Evolutionary conservation across 1,140 invertebrate genomes (phyloP).

Genomic region (Lysiphlebus fabarum): DNA sequence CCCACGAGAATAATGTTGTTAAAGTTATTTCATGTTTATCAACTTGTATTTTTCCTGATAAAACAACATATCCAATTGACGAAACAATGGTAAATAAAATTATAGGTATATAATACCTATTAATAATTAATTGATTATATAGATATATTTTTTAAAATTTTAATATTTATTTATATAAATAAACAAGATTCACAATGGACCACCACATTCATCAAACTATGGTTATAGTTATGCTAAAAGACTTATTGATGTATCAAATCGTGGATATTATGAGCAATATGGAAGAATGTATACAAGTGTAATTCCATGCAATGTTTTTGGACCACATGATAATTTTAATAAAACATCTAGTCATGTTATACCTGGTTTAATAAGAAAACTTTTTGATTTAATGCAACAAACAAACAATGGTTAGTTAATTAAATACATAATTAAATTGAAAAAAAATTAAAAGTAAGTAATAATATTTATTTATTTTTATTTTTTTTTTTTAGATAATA

Average conservation of each 20-base stretch:
- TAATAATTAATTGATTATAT: neutral
- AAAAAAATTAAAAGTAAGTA: too few species aligned
- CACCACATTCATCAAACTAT: constrained; percentile 96
- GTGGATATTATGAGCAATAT: constrained; percentile 77
- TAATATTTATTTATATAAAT: constrained; percentile 6
- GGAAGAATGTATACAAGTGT: constrained; percentile 86
- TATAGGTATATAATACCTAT: neutral
- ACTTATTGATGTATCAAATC: constrained; percentile 92
- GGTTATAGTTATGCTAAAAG: constrained; percentile 98
- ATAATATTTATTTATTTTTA: too few species aligned
- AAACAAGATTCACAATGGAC: constrained; percentile 84
- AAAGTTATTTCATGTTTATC: constrained; percentile 98
- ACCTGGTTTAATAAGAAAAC: constrained; percentile 87
- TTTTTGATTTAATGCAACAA: constrained; percentile 59
- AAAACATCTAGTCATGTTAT: constrained; percentile 81
- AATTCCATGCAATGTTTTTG: constrained; percentile 98
- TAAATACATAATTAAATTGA: too few species aligned
- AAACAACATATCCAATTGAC: constrained; percentile 96
- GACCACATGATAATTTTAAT: constrained; percentile 93
- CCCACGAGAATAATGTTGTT: constrained; percentile 73
- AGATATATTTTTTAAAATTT: constrained; percentile 12
- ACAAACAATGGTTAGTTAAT: constrained; percentile 53
- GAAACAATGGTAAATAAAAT: constrained; percentile 84
- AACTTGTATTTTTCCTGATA: constrained; percentile 99
- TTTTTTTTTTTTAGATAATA: constrained; percentile 45